A percentile compares a stretch with the other conserved stretches of the same genome.
phyloP scores from a whole-genome alignment of 2,113 vertebrate genomes.

The Rana temporaria region DNA sequence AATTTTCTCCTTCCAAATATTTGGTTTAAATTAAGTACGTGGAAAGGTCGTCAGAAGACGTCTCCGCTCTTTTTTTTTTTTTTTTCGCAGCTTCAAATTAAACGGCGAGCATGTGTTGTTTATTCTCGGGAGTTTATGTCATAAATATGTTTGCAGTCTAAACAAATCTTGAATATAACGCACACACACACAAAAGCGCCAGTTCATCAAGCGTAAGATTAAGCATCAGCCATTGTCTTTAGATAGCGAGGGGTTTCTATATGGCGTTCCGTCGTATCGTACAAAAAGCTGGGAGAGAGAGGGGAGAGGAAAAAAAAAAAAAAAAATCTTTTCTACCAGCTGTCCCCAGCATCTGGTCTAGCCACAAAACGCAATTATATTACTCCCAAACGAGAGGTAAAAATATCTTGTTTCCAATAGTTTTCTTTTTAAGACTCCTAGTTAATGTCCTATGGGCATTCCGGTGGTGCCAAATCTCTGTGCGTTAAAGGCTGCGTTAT shows the following conservation, averaged over 20 bases:
- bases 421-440: constrained; percentile 87
- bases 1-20: constrained; percentile 52
- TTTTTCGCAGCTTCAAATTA: constrained; percentile 8
- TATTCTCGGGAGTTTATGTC: constrained; percentile 52
- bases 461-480: constrained; percentile 71
- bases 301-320: not conserved
- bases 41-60: constrained; percentile 33
- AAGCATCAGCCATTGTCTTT: constrained; percentile 52
- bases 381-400: constrained; percentile 90
- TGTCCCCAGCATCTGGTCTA: constrained; percentile 92
- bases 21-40: not conserved
- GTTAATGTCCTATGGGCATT: constrained; percentile 80
- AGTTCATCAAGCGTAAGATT: constrained; percentile 57
- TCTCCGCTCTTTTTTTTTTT: not conserved
- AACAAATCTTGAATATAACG: constrained; percentile 18
- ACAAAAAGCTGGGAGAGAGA: constrained; percentile 63
- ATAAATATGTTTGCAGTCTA: constrained; percentile 45
- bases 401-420: constrained; percentile 88
- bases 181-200: not conserved
- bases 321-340: constrained; percentile 82
- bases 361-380: constrained; percentile 82
- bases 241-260: constrained; percentile 60
- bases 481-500: constrained; percentile 75
- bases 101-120: constrained; percentile 16
- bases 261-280: constrained; percentile 65